These are phyloP conservation scores for Hypotaenidia okinawae DNA, from an alignment of 2,797 vertebrate species.

Conservation along the genomic window DNA sequence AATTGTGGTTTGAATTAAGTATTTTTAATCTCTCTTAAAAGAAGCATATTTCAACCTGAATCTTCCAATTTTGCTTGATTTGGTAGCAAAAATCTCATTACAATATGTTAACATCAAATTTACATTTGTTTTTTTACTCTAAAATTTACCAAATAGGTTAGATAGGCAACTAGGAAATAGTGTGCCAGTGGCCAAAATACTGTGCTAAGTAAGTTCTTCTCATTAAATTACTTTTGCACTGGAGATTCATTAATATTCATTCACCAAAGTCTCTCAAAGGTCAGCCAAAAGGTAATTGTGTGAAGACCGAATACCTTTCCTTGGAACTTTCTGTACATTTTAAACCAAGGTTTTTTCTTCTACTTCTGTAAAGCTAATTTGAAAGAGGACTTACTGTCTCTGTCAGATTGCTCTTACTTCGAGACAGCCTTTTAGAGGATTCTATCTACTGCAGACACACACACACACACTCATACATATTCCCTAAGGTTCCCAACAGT, in stretches of 20 bases:
- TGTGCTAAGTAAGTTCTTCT: not conserved
- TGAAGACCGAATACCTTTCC: not conserved
- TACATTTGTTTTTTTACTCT: not conserved
- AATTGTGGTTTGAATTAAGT: not conserved
- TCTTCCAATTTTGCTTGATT: not conserved
- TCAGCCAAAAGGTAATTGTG: conserved; percentile 21
- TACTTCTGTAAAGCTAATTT: not conserved
- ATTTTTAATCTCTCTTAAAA: not conserved
- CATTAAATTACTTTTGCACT: not conserved
- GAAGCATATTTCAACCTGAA: not conserved
- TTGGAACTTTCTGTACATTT: not conserved
- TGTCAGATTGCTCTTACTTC: not conserved
- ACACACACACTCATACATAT: fast-evolving
- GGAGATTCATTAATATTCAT: conserved; percentile 18
- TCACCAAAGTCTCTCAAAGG: not conserved
- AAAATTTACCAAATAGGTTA: not conserved
- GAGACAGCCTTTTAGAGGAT: not conserved
- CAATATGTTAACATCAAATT: not conserved
- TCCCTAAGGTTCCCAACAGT: not conserved
- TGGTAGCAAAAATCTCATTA: not conserved
- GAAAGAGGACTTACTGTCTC: not conserved
- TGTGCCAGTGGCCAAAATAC: not conserved
- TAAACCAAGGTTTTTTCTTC: not conserved
- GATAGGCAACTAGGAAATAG: not conserved
- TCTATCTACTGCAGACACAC: not conserved